A percentile compares a stretch with the other conserved stretches of the same genome.
phyloP scores from a whole-genome alignment of 1,140 invertebrate species.

The Popillia japonica region DNA sequence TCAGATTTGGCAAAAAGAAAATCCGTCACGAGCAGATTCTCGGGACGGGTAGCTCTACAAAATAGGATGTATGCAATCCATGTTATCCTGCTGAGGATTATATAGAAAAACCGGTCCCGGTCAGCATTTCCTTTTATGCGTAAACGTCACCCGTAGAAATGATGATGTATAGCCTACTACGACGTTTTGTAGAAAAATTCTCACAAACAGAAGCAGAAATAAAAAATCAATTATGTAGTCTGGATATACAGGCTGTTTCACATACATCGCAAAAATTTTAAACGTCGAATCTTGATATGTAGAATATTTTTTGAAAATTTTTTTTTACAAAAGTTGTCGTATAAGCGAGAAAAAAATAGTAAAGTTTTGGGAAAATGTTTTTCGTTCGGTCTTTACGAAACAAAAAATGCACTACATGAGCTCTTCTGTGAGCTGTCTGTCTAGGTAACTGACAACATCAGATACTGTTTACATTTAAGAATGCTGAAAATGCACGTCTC shows the following conservation, averaged over 20 bases:
- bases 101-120: background rate
- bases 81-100: conserved; percentile 12
- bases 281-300: too few species aligned
- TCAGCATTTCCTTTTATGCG: conserved; percentile 15
- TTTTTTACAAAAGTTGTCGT: too few species aligned
- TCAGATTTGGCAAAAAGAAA: conserved; percentile 18
- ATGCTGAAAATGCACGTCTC: too few species aligned
- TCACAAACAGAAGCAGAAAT: background rate
- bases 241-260: background rate
- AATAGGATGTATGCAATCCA: conserved; percentile 26
- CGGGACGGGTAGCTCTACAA: background rate
- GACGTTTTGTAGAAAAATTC: background rate
- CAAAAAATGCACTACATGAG: too few species aligned
- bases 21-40: conserved; percentile 22
- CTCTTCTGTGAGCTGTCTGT: too few species aligned
- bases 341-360: too few species aligned
- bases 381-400: too few species aligned
- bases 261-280: too few species aligned
- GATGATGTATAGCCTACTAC: conserved; percentile 1
- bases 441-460: too few species aligned
- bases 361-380: too few species aligned
- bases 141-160: background rate
- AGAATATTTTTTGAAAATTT: too few species aligned
- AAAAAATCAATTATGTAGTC: background rate
- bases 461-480: too few species aligned